phyloP scores from a whole-genome alignment of 2,888 invertebrate genomes.

The Aromia moschata region DNA sequence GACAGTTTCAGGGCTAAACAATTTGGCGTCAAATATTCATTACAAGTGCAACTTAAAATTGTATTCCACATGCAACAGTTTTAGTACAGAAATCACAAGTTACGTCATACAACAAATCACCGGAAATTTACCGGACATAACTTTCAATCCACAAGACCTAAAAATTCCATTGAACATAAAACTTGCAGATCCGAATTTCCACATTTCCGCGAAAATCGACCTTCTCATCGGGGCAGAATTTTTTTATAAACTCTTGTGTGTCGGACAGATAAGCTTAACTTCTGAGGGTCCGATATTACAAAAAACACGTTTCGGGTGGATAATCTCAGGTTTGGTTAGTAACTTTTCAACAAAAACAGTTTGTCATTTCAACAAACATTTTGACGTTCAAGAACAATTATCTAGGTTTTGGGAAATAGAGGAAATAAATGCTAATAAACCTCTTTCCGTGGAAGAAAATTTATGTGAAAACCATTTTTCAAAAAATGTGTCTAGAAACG shows the following conservation, averaged over 20 bases:
- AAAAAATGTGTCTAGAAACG: not conserved
- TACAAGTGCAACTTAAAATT: not conserved
- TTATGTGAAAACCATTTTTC: not conserved
- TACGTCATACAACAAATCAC: not conserved
- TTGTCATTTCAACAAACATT: too few species aligned
- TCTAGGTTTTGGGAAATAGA: not conserved
- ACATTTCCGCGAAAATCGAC: not conserved
- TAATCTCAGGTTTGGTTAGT: too few species aligned
- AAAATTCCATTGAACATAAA: not conserved
- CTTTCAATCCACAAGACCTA: not conserved
- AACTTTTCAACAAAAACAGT: too few species aligned
- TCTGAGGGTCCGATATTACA: too few species aligned
- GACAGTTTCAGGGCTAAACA: not conserved
- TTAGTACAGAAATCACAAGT: not conserved
- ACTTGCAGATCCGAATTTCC: not conserved
- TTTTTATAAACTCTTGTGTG: too few species aligned
- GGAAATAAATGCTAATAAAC: too few species aligned
- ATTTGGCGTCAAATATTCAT: not conserved
- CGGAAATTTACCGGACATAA: not conserved
- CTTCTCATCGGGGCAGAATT: not conserved
- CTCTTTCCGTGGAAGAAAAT: too few species aligned
- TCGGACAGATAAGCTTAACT: too few species aligned
- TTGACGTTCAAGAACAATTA: too few species aligned
- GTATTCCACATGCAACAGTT: not conserved
- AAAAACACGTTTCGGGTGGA: too few species aligned